Evolutionary conservation across 1,140 invertebrate genomes (phyloP).

Genomic region (Plectus sambesii): DNA sequence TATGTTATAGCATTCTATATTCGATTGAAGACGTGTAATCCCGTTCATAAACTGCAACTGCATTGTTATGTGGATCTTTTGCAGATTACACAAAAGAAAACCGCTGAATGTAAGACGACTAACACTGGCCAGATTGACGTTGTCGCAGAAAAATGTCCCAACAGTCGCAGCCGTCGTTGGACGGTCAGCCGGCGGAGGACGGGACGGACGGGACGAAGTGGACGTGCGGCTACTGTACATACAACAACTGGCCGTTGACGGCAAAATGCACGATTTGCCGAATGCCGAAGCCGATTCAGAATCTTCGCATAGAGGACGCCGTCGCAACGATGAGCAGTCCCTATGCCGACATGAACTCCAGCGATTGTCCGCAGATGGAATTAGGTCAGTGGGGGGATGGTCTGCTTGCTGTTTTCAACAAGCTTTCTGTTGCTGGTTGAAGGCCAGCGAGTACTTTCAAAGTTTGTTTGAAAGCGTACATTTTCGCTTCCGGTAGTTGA

Average conservation of each 20-base stretch:
- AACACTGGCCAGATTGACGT: no score
- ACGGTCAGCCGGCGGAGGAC: no score
- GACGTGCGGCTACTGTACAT: slow-evolving; percentile 84
- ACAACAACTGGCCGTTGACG: slow-evolving; percentile 74
- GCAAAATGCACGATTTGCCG: slow-evolving; percentile 84
- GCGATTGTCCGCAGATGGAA: slow-evolving; percentile 34
- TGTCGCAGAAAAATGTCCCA: no score
- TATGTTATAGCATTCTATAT: no score
- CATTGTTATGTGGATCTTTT: no score
- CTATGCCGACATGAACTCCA: slow-evolving; percentile 45
- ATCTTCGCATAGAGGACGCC: slow-evolving; percentile 57
- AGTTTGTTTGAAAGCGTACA: slow-evolving; percentile 20
- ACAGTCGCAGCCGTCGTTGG: no score
- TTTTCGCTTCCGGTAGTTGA: no score
- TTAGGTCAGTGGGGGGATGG: slow-evolving; percentile 6
- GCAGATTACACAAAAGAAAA: no score
- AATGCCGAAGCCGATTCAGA: slow-evolving; percentile 59
- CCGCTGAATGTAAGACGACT: no score
- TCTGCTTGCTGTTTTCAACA: not conserved
- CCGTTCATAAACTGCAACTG: no score
- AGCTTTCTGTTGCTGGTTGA: slow-evolving; percentile 16
- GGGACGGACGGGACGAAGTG: slow-evolving; percentile 60
- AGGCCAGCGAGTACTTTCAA: not conserved
- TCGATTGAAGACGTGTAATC: no score
- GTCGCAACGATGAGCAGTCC: slow-evolving; percentile 36